These are phyloP conservation scores for Acleris cristana DNA, from an alignment of 2,888 invertebrate species.

Conservation along the genomic window DNA sequence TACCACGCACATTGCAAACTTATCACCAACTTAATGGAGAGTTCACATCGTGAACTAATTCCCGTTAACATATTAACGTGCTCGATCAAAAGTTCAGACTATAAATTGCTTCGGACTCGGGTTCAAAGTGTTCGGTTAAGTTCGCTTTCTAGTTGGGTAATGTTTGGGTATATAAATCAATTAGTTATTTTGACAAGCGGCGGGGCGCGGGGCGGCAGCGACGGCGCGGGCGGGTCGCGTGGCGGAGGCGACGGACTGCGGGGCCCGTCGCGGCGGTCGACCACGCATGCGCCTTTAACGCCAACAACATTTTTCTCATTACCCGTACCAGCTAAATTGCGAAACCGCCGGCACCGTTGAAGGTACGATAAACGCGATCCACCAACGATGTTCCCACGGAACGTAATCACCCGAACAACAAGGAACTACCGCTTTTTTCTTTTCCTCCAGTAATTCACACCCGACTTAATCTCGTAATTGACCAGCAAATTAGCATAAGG, in stretches of 20 bases:
- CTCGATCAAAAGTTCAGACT: slow-evolving; percentile 48
- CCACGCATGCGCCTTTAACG: slow-evolving; percentile 56
- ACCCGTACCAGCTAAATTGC: slow-evolving; percentile 74
- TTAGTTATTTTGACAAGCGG: slow-evolving; percentile 71
- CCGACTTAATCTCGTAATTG: slow-evolving; percentile 67
- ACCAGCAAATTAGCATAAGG: slow-evolving; percentile 60
- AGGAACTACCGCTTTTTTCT: slow-evolving; percentile 67
- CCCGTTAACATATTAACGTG: slow-evolving; percentile 32
- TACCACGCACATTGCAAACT: slow-evolving; percentile 35
- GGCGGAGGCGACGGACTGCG: slow-evolving; percentile 58
- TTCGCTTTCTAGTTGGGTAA: slow-evolving; percentile 46
- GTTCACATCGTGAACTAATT: slow-evolving; percentile 31
- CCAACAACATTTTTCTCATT: slow-evolving; percentile 71
- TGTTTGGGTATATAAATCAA: slow-evolving; percentile 70
- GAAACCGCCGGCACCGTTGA: slow-evolving; percentile 68
- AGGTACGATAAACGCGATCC: slow-evolving; percentile 60
- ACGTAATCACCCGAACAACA: slow-evolving; percentile 73
- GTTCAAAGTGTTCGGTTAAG: slow-evolving; percentile 53
- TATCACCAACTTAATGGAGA: slow-evolving; percentile 38
- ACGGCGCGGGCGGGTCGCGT: slow-evolving; percentile 54
- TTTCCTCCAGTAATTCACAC: slow-evolving; percentile 62
- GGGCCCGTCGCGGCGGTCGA: slow-evolving; percentile 52
- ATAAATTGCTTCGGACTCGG: slow-evolving; percentile 42
- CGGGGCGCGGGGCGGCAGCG: slow-evolving; percentile 47
- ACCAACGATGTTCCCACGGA: slow-evolving; percentile 60